These are phyloP conservation scores for Drosophila kepulauana DNA, from an alignment of 1,140 invertebrate species.

Conservation along the genomic window DNA sequence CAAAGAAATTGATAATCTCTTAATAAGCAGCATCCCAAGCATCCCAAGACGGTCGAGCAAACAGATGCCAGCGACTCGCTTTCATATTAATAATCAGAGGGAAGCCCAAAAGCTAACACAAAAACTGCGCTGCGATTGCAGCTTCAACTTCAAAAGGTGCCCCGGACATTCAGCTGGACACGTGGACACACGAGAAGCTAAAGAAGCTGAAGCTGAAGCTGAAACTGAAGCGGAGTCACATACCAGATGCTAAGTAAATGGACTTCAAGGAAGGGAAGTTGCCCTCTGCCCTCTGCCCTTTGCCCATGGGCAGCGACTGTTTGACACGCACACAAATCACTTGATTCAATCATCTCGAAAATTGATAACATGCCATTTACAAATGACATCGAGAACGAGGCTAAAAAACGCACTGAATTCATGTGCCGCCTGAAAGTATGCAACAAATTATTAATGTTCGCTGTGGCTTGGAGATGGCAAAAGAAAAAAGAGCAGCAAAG, in stretches of 20 bases:
- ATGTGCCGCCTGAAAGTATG: constrained; percentile 52
- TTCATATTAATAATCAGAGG: constrained; percentile 47
- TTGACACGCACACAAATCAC: constrained; percentile 82
- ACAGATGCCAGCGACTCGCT: constrained; percentile 36
- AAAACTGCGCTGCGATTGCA: constrained; percentile 28
- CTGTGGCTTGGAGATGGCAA: constrained; percentile 10
- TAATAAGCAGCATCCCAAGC: constrained; percentile 67
- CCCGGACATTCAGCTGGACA: constrained; percentile 47
- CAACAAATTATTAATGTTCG: constrained; percentile 79
- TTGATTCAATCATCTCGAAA: constrained; percentile 85
- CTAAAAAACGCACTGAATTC: constrained; percentile 63
- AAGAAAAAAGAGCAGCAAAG: constrained; percentile 41
- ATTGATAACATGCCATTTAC: constrained; percentile 85
- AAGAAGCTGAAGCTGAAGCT: no score
- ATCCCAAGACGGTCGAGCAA: constrained; percentile 52
- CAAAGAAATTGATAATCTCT: constrained; percentile 82
- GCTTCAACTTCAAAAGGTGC: constrained; percentile 45
- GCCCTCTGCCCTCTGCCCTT: not conserved
- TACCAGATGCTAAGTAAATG: constrained; percentile 19
- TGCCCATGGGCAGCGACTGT: not conserved
- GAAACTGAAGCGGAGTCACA: not conserved
- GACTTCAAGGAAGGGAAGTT: not conserved
- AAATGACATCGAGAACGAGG: constrained; percentile 72
- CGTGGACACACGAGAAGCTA: constrained; percentile 5
- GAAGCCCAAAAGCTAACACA: constrained; percentile 68